These are phyloP conservation scores for Microplitis manilae DNA, from an alignment of 2,888 invertebrate genomes.

Conservation along the genomic window DNA sequence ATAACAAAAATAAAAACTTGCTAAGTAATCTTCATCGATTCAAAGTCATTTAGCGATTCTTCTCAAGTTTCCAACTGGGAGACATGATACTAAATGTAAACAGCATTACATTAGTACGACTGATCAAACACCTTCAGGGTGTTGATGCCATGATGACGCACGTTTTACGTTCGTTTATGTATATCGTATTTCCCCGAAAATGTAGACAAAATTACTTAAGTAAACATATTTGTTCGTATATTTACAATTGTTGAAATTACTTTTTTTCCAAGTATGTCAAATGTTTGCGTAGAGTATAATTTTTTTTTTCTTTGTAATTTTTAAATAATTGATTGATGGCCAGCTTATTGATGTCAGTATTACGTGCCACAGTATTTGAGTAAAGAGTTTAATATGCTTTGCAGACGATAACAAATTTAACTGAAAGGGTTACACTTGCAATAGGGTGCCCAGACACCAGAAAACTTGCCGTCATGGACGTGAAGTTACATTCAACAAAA, in stretches of 20 bases:
- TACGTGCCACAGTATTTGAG: neutral
- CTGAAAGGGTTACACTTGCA: neutral
- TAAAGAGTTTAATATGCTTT: neutral
- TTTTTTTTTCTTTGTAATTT: neutral
- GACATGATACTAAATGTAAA: slow-evolving; percentile 61
- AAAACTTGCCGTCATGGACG: slow-evolving; percentile 60
- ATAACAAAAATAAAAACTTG: neutral
- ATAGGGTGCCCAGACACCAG: slow-evolving; percentile 25
- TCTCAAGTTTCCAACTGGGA: slow-evolving; percentile 43
- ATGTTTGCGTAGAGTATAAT: neutral
- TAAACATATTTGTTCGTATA: neutral
- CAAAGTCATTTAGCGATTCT: slow-evolving; percentile 12
- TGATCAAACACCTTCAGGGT: slow-evolving; percentile 61
- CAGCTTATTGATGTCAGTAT: neutral
- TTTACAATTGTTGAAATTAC: slow-evolving; percentile 10
- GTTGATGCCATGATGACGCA: slow-evolving; percentile 49
- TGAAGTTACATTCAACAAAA: slow-evolving; percentile 63
- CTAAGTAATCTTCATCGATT: neutral
- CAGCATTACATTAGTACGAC: slow-evolving; percentile 66
- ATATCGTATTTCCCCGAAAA: neutral
- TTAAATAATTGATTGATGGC: neutral
- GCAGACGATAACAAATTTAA: neutral
- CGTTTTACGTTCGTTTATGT: slow-evolving; percentile 6
- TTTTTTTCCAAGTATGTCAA: neutral
- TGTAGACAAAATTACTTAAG: neutral